Evolutionary conservation across 1,140 invertebrate species (phyloP).

Genomic region (Branchinecta lynchi): DNA sequence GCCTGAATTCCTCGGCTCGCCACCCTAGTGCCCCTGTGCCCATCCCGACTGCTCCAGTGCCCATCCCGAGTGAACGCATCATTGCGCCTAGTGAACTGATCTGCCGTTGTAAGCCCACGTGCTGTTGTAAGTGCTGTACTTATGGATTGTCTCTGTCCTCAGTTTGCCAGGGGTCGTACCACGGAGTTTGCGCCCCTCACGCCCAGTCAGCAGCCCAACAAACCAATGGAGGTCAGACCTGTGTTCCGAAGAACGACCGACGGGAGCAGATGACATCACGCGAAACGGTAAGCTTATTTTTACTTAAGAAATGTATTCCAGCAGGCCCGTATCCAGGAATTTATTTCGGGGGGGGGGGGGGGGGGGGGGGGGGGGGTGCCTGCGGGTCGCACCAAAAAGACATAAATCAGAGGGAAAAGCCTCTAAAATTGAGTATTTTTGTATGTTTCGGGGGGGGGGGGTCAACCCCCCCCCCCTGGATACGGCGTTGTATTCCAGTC

Average conservation of each 20-base stretch:
- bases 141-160: background rate
- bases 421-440: no score
- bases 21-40: background rate
- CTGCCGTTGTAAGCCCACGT: background rate
- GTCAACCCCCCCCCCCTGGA: no score
- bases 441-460: no score
- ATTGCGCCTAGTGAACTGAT: background rate
- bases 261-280: background rate
- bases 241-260: background rate
- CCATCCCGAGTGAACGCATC: background rate
- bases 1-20: background rate
- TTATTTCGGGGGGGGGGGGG: no score
- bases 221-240: background rate
- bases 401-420: no score
- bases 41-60: no score
- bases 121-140: slow-evolving; percentile 2
- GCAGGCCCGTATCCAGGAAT: no score
- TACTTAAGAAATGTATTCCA: no score
- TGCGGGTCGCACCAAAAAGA: no score
- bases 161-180: slow-evolving; percentile 1
- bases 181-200: background rate
- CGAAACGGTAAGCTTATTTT: background rate
- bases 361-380: no score
- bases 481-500: no score
- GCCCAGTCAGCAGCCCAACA: background rate